phyloP scores from a whole-genome alignment of 2,113 vertebrate genomes.

The Anthoscopus minutus region DNA sequence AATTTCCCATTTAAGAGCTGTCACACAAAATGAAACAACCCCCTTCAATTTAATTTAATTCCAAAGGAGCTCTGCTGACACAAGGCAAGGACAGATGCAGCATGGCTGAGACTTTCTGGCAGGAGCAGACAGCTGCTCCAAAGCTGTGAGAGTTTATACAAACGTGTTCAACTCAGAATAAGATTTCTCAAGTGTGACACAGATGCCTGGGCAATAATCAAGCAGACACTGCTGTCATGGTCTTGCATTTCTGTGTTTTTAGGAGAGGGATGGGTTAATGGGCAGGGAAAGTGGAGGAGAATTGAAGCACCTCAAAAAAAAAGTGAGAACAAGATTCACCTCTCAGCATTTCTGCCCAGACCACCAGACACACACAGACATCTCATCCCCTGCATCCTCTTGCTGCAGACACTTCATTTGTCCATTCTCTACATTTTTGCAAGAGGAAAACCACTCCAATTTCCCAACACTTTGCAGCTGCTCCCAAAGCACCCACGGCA shows the following conservation, averaged over 20 bases:
- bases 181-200: neutral
- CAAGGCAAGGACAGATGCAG: neutral
- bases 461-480: neutral
- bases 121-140: neutral
- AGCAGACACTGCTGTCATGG: neutral
- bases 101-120: neutral
- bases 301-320: neutral
- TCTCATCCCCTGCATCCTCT: neutral
- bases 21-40: neutral
- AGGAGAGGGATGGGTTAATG: neutral
- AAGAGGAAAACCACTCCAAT: neutral
- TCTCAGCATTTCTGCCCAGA: neutral
- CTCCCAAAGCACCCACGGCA: neutral
- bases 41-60: neutral
- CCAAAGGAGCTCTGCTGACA: rapidly evolving
- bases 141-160: neutral
- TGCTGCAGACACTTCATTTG: neutral
- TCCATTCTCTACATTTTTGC: neutral
- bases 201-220: neutral
- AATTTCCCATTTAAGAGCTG: neutral
- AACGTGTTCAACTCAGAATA: neutral
- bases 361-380: neutral
- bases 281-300: rapidly evolving
- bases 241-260: neutral
- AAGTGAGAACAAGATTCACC: neutral